Evolutionary conservation across 2,113 vertebrate species (phyloP).

Genomic region (Anthoscopus minutus): DNA sequence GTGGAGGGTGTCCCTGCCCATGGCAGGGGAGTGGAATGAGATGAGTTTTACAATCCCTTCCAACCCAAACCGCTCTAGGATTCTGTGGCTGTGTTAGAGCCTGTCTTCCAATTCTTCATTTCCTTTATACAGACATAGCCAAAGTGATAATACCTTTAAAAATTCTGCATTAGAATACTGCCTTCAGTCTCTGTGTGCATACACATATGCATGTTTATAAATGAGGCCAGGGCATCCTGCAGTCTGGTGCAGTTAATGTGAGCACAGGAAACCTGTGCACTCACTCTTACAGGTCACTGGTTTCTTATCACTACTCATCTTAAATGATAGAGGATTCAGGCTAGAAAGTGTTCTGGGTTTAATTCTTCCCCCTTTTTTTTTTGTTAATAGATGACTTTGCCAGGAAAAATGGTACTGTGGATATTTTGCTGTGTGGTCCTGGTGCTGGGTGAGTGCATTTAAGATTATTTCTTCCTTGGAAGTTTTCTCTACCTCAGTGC

Average conservation of each 20-base stretch:
- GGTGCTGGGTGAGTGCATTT: conserved; percentile 83
- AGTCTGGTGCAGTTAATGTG: not conserved
- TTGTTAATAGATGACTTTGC: conserved; percentile 71
- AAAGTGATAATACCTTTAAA: not conserved
- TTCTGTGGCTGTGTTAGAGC: not conserved
- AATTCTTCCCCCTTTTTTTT: not conserved
- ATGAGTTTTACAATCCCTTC: not conserved
- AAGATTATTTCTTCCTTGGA: not conserved
- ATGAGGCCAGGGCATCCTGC: not conserved
- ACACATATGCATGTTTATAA: not conserved
- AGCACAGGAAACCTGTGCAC: not conserved
- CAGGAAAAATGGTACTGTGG: conserved; percentile 74
- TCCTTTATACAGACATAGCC: not conserved
- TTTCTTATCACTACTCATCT: not conserved
- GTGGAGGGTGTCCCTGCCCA: not conserved
- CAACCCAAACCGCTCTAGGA: not conserved
- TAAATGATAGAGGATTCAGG: not conserved
- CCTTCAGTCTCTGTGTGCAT: not conserved
- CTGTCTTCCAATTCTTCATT: not conserved
- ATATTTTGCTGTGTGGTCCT: conserved; percentile 85
- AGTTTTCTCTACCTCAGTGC: not conserved
- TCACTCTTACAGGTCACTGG: not conserved
- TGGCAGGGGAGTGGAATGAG: not conserved
- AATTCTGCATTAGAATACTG: not conserved
- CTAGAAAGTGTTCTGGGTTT: not conserved